A percentile compares a stretch with the other conserved stretches of the same genome.
phyloP scores from a whole-genome alignment of 92 coral and sea anemone species.

The Epizoanthus rinbou region DNA sequence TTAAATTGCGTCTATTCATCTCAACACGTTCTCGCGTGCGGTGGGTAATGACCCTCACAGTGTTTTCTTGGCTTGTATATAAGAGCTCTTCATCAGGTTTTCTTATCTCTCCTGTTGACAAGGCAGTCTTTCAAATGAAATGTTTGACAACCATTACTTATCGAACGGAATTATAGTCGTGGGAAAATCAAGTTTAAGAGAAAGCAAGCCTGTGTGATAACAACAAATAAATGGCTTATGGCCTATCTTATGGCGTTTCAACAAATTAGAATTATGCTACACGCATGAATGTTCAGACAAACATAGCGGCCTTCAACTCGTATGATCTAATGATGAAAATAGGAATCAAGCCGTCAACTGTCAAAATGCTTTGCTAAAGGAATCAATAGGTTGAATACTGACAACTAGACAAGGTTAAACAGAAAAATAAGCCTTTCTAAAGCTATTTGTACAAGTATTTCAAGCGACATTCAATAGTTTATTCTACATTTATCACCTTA shows the following conservation, averaged over 20 bases:
- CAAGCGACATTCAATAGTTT: too few species aligned
- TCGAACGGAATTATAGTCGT: conserved; percentile 17
- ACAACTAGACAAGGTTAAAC: too few species aligned
- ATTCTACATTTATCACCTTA: too few species aligned
- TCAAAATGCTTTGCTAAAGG: too few species aligned
- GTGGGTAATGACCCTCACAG: too few species aligned
- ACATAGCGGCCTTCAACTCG: not conserved
- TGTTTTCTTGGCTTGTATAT: conserved; percentile 25
- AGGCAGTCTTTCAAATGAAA: conserved; percentile 14
- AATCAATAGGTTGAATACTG: too few species aligned
- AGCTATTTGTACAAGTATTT: too few species aligned
- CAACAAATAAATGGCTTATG: not conserved
- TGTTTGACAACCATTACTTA: conserved; percentile 1
- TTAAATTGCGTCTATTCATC: conserved; percentile 15
- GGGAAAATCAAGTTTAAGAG: conserved; percentile 25
- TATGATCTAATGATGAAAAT: not conserved
- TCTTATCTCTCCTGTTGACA: conserved; percentile 48
- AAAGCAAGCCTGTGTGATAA: conserved; percentile 7
- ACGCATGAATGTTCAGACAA: conserved; percentile 4
- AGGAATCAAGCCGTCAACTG: too few species aligned
- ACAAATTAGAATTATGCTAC: conserved; percentile 18
- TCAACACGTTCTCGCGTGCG: not conserved
- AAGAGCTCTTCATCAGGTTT: conserved; percentile 8
- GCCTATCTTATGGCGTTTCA: not conserved
- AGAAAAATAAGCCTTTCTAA: too few species aligned